These are phyloP conservation scores for Fundulus diaphanus DNA, from an alignment of 2,797 vertebrate genomes.

Conservation along the genomic window DNA sequence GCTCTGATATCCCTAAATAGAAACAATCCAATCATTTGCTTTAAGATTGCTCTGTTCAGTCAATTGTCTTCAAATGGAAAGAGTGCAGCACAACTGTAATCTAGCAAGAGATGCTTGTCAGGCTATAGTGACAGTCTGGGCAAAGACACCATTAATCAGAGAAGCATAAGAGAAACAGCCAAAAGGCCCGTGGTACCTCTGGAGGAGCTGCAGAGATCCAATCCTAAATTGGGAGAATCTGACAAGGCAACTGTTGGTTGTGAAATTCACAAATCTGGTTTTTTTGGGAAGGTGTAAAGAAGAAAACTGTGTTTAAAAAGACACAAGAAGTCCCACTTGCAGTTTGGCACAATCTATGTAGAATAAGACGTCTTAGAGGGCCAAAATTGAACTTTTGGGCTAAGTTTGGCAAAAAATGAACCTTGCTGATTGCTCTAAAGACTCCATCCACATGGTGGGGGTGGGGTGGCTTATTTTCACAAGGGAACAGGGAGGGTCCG, in stretches of 20 bases:
- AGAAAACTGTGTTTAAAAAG: background rate
- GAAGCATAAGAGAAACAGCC: too few relatives aligned
- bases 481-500: background rate
- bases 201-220: too few relatives aligned
- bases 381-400: too few relatives aligned
- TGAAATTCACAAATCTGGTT: background rate
- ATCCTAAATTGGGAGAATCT: too few relatives aligned
- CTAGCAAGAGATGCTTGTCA: too few relatives aligned
- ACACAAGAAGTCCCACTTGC: background rate
- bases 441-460: background rate
- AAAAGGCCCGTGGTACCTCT: too few relatives aligned
- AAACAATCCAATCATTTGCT: background rate
- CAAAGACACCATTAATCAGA: too few relatives aligned
- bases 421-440: background rate
- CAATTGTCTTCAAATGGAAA: too few relatives aligned
- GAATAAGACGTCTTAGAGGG: background rate
- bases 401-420: background rate
- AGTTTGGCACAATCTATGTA: background rate
- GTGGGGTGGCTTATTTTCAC: background rate
- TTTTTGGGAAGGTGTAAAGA: background rate
- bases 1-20: background rate
- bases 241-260: background rate
- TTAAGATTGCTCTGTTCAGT: background rate
- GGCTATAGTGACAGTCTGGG: too few relatives aligned
- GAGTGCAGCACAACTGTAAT: too few relatives aligned